Evolutionary conservation across 2,888 invertebrate genomes (phyloP), one percentile per base, ranked within the genome.

Genomic region (Helicoverpa assulta): DNA sequence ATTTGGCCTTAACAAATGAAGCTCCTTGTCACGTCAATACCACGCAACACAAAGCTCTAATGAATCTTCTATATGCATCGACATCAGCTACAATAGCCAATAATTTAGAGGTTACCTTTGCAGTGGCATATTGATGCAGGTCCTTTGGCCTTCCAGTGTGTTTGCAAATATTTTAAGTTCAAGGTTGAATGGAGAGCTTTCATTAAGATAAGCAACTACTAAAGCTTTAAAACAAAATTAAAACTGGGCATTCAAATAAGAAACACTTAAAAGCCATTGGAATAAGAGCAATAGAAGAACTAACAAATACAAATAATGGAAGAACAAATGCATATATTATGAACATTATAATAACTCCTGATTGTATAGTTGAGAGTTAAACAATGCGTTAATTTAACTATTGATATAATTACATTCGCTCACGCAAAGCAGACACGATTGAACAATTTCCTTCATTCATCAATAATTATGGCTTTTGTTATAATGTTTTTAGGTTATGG

Each of bases 371-470:
- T 58, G 40, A 54, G 26, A 40, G 33, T 19, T 37, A 62, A 65
- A 76, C 51, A 66, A 70, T 70, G 51, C 66, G 60, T 60, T 70
- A 74, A 74, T 78, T 50, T 74, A 70, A 7, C 53, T 60, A 70
- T 52, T 76, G 78, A 66, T 67, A 78, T 74, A 77, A 78, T 78
- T 64, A 78, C 63, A 37, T 64, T 40, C 2, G 12, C 61, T 64
- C 80, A 76, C 73, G 78, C 73, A 70, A 65, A 18, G 1, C 53
- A 51, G 63, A 65, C 78, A 80, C 76, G 80, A 79, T 52, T 55
- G 12, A 43, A 65, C 70, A 80, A 76, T 76, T 76, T 60, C 50
- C 26, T 50, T 37, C 26, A 67, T 73, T 73, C 51, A 29, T 69
- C 57, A 21, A 47, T 67, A 67, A 65, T 74, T 65, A 69, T 71